Evolutionary conservation across 1,140 invertebrate genomes (phyloP).

Genomic region (Sarcophaga bullata): DNA sequence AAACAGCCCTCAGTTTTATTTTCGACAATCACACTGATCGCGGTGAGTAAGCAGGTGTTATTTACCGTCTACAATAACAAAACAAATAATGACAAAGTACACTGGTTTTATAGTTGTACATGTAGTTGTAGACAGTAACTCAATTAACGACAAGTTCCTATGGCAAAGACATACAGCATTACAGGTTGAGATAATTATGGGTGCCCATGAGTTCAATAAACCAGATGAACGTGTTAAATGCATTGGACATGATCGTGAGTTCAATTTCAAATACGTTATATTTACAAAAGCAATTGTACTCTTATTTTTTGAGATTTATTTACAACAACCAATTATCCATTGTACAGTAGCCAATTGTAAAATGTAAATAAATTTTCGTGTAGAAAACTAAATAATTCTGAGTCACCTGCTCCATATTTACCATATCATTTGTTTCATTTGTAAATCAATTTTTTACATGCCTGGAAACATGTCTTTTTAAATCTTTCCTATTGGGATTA

Average conservation of each 20-base stretch:
- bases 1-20: too few species aligned
- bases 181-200: neutral
- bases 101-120: neutral
- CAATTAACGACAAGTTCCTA: neutral
- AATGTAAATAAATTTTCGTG: neutral
- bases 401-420: neutral
- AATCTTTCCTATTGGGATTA: neutral
- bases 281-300: neutral
- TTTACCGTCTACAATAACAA: neutral
- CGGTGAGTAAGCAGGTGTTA: neutral
- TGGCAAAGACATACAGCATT: neutral
- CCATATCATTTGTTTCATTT: neutral
- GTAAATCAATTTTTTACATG: neutral
- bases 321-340: neutral
- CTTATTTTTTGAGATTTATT: neutral
- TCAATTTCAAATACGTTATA: neutral
- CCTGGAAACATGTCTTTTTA: neutral
- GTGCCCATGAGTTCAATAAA: constrained; percentile 2
- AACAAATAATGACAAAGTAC: neutral
- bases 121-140: neutral
- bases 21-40: neutral
- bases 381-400: neutral
- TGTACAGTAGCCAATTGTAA: neutral
- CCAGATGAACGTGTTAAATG: constrained; percentile 1
- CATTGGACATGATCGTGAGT: neutral